These are phyloP conservation scores for Lepidurus arcticus DNA, from an alignment of 1,140 invertebrate genomes.

Conservation along the genomic window DNA sequence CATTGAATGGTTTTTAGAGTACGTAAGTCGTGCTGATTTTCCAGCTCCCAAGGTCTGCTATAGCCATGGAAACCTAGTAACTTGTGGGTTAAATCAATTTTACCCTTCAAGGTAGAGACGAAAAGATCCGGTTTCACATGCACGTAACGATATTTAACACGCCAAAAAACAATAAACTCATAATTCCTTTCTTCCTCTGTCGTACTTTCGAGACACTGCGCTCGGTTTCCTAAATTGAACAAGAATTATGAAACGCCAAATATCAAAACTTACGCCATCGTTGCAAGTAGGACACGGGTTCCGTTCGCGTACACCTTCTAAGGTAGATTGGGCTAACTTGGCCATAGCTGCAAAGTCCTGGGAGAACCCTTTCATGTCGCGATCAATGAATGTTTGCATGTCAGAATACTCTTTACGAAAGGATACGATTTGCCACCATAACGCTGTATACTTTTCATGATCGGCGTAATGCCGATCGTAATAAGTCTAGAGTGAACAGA, in stretches of 20 bases:
- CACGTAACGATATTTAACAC: not conserved
- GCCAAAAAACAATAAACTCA: not conserved
- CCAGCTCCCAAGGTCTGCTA: not conserved
- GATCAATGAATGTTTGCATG: not conserved
- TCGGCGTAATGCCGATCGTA: constrained; percentile 10
- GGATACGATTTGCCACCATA: constrained; percentile 9
- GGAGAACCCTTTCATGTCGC: not conserved
- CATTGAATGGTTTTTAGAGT: not conserved
- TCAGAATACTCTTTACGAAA: constrained; percentile 5
- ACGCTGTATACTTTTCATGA: not conserved
- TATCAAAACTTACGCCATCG: not conserved
- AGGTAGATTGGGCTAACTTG: constrained; percentile 5
- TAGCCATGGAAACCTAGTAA: constrained; percentile 9
- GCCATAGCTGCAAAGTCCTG: not conserved
- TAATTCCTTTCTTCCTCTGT: too few relatives aligned
- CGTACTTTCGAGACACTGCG: not conserved
- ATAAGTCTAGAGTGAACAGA: not conserved
- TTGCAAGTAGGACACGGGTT: not conserved
- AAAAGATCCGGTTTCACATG: not conserved
- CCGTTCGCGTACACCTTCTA: not conserved
- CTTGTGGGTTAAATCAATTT: not conserved
- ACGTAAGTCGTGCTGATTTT: not conserved
- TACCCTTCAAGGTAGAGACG: not conserved
- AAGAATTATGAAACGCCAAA: not conserved
- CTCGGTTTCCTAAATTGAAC: not conserved